Percentiles rank a stretch among this genome's conserved stretches.
These are phyloP conservation scores for Neodiprion pinetum DNA, from an alignment of 1,140 invertebrate species.

Conservation along the genomic window DNA sequence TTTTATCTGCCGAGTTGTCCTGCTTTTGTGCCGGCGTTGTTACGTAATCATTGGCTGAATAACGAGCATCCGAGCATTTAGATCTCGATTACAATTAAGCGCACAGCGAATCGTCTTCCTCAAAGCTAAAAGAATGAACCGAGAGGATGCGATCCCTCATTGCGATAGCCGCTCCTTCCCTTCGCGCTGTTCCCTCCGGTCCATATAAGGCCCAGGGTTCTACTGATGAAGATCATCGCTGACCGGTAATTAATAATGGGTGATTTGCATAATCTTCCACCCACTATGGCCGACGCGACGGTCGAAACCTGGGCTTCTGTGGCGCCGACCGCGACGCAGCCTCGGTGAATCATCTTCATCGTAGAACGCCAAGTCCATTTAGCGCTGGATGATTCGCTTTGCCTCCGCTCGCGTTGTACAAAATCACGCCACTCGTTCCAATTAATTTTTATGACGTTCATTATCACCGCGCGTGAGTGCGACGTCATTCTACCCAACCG, in stretches of 20 bases:
- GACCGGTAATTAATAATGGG: conserved; percentile 16
- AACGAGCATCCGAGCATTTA: no score
- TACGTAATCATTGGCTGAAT: no score
- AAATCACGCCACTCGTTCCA: neutral
- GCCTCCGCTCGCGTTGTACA: neutral
- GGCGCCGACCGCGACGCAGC: neutral
- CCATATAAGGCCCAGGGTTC: conserved; percentile 8
- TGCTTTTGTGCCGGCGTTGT: no score
- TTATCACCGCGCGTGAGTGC: neutral
- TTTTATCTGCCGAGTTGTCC: no score
- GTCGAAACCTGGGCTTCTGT: neutral
- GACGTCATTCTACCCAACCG: neutral
- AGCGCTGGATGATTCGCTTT: neutral
- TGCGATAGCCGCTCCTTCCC: neutral
- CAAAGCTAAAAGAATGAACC: neutral
- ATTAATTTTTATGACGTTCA: neutral
- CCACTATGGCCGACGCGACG: neutral
- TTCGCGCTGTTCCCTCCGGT: neutral
- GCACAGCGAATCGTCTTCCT: no score
- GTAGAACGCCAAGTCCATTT: neutral
- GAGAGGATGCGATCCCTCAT: neutral
- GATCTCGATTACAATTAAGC: no score
- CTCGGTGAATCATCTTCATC: neutral
- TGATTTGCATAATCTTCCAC: conserved; percentile 17
- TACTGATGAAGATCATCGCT: conserved; percentile 13